phyloP scores from a whole-genome alignment of 2,113 vertebrate species.

The Gopherus flavomarginatus region DNA sequence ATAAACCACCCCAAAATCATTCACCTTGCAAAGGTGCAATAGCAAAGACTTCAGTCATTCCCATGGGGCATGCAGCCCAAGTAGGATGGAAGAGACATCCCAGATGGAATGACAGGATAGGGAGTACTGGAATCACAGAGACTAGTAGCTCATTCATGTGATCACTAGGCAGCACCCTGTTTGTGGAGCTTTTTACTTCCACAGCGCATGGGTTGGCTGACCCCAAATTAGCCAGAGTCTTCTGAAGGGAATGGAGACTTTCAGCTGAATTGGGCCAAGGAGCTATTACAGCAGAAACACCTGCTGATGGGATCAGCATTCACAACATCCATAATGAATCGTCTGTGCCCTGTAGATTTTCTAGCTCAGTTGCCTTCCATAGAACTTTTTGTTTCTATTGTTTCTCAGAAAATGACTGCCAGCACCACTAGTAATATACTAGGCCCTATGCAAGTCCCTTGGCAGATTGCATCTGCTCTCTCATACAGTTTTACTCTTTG shows the following conservation, averaged over 20 bases:
- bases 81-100: not conserved
- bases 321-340: not conserved
- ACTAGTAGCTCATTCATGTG: fast-evolving
- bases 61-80: not conserved
- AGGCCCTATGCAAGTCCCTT: not conserved
- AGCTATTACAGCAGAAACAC: not conserved
- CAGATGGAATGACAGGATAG: fast-evolving
- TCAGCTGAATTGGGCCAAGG: no score
- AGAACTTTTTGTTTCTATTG: not conserved
- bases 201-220: not conserved
- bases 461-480: not conserved
- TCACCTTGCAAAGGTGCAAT: not conserved
- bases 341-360: not conserved
- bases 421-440: not conserved
- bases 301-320: not conserved
- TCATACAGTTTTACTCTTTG: not conserved
- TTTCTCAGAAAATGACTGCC: not conserved
- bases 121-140: not conserved
- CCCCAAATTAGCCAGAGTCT: not conserved
- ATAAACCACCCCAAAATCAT: not conserved
- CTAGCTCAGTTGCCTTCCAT: not conserved
- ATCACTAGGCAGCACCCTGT: not conserved
- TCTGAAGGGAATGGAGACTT: not conserved
- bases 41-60: not conserved
- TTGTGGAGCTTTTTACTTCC: not conserved